Base-by-base conservation (phyloP, 2,113 vertebrate species). In the Pelodiscus sinensis region DNA sequence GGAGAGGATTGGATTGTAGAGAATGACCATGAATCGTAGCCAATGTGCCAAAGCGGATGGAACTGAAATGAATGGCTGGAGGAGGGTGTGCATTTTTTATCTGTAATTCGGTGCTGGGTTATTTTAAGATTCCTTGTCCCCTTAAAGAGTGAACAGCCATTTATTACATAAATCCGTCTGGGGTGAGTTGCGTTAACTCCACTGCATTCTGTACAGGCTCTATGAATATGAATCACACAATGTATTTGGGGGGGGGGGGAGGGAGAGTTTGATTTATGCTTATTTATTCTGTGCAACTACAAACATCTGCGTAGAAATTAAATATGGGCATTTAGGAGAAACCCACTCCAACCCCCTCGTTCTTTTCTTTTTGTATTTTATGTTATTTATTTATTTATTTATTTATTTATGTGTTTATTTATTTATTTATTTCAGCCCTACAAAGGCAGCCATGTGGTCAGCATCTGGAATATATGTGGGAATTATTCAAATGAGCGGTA, bases 381-480 rank as follows among this genome's bases (percentile, higher is more conserved):
- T 44, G 44, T 44, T 44, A 44, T 44, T 44, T 44, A 44, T 44
- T 44, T 44, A 44, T 44, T 44, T 44, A 44, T 44, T 5, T 44
- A 6, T 44, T 44, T 44, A 44, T 44, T 44, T 44, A 44, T 44
- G 5, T 44, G 7, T 44, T 44, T 44, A 44, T 44, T 44, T 44
- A 44, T 44, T 44, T 44, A 44, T 44, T 44, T 44, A 44, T 44
- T 44, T 44, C 44, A 91, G 79, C 88, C 86, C 79, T 73, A 77
- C 82, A 90, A 94, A 94, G 78, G 83, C 89, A 85, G 55, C 89
- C 93, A 96, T 96, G 96, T 97, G 96, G 96, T 85, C 92, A 96
- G 92, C 95, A 97, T 96, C 96, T 97, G 97, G 95, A 95, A 96
- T 85, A 91, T 94, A 86, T 94, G 96, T 96, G 95, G 95, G 95